These are phyloP conservation scores for Apomyelois bistriatella DNA, from an alignment of 2,888 invertebrate species.

Conservation along the genomic window DNA sequence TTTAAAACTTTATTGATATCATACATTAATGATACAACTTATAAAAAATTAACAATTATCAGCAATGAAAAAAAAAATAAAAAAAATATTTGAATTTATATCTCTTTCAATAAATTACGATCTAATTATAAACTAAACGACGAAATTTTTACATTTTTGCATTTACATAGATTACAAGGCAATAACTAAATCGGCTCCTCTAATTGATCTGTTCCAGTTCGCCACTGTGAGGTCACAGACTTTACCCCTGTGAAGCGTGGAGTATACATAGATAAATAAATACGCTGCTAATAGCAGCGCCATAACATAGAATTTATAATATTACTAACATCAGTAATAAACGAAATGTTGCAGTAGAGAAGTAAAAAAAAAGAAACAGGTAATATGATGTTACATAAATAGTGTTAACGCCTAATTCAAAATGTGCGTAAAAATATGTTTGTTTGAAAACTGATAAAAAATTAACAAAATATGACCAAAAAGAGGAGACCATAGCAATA, in stretches of 20 bases:
- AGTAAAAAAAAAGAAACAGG: no score
- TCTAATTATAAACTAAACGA: slow-evolving; percentile 56
- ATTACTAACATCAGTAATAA: no score
- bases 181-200: slow-evolving; percentile 33
- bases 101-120: slow-evolving; percentile 35
- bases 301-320: no score
- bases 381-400: no score
- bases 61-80: slow-evolving; percentile 58
- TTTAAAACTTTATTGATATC: slow-evolving; percentile 50
- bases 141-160: slow-evolving; percentile 63
- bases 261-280: no score
- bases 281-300: no score
- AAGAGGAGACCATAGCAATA: slow-evolving; percentile 22
- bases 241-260: no score
- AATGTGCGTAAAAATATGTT: background rate
- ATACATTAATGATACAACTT: slow-evolving; percentile 60
- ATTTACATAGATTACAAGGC: slow-evolving; percentile 74
- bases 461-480: slow-evolving; percentile 7
- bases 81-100: slow-evolving; percentile 60
- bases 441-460: background rate
- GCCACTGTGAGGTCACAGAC: no score
- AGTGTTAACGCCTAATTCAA: no score
- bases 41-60: slow-evolving; percentile 62
- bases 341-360: no score
- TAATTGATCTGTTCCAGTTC: slow-evolving; percentile 17